Evolutionary conservation across 1,140 invertebrate species (phyloP), one percentile per base, ranked within the genome.

Genomic region (Microplitis demolitor): DNA sequence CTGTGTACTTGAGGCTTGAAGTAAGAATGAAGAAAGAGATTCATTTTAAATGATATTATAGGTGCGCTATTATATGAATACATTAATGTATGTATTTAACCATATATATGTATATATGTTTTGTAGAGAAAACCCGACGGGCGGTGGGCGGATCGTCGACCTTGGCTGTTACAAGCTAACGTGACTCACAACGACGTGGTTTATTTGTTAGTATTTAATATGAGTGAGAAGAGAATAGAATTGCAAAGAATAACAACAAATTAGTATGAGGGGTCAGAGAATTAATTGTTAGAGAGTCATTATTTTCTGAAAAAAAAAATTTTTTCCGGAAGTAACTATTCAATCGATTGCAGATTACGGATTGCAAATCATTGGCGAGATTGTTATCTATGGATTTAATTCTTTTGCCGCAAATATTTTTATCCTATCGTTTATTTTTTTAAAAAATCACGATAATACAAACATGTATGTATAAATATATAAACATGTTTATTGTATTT

Each of bases 301-400:
- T 54, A 31, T 24, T 50, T 66, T 53, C 39, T 31, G 3, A 33
- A 39, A 66, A 66, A 53, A 9, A 24, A 13, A 39, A 39, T 8
- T 39, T 66, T 66, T 66, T 66, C 64, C 64, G 64, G 64, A 66
- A 66, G 45, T 66, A 33, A 31, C 37, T 8, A 66, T 66, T 39
- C 35, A 16, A 39, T 66, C 39, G 39, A 45, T 45, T 45, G 39
- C 5, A 45, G 39, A 45, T 45, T 45, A 11, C 39, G 6, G 14
- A 14, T 54, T 54, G 13, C 16, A n/a, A 54, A 54, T n/a, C 3
- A 16, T 14, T 54, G n/a, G 45, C 2, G 6, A 50, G 13, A 2
- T 8, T 0, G 45, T 50, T 50, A 6, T 50, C 45, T 50, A 50
- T 13, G 45, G 45, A 50, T 50, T 50, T 1, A 50, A 50, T 50